phyloP scores from a whole-genome alignment of 2,113 vertebrate species.

The Eira barbara region DNA sequence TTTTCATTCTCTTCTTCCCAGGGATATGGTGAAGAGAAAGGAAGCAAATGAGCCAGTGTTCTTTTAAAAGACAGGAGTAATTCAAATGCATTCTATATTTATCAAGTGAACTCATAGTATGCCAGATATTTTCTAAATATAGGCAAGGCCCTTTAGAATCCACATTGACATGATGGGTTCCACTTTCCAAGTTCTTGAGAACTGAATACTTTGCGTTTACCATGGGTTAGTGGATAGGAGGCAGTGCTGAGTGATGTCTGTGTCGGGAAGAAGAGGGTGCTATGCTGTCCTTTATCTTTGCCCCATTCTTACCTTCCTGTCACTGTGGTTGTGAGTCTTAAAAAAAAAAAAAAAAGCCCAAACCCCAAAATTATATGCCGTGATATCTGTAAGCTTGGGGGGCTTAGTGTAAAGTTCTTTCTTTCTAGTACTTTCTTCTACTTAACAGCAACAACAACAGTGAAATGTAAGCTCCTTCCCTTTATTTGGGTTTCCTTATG shows the following conservation, averaged over 20 bases:
- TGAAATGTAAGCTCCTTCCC: background rate
- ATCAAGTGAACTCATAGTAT: background rate
- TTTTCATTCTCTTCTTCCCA: background rate
- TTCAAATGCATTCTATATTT: background rate
- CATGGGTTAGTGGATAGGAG: background rate
- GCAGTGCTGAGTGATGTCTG: background rate
- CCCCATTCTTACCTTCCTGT: background rate
- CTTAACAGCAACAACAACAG: fast-evolving
- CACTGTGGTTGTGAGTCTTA: background rate
- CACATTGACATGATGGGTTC: background rate
- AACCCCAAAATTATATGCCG: background rate
- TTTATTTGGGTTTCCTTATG: background rate
- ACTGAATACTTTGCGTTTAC: background rate
- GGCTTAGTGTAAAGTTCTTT: background rate
- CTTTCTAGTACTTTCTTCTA: background rate
- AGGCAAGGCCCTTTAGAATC: background rate
- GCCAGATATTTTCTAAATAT: constrained; percentile 9
- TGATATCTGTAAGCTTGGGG: background rate
- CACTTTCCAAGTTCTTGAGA: background rate
- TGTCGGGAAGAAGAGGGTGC: background rate
- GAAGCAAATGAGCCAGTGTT: background rate
- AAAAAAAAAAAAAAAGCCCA: background rate
- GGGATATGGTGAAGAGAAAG: background rate
- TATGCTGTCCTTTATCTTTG: background rate
- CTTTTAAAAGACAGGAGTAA: background rate